These are phyloP conservation scores for Pseudococcus viburni DNA, from an alignment of 2,888 invertebrate species.

Conservation along the genomic window DNA sequence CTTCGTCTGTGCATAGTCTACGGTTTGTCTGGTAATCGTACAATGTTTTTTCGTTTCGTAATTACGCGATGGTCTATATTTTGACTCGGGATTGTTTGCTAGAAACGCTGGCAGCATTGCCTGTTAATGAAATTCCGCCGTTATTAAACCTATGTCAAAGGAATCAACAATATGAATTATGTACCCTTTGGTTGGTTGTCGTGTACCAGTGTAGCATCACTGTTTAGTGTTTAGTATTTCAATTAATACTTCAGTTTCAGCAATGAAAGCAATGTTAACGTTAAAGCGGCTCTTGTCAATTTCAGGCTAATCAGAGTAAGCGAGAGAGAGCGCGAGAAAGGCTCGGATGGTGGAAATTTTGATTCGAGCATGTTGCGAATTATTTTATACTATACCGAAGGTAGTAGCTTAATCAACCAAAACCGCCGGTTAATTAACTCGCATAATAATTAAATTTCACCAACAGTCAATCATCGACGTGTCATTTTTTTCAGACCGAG, in stretches of 20 bases:
- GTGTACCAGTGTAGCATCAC: constrained; percentile 48
- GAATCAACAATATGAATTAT: constrained; percentile 45
- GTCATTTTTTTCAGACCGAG: background rate
- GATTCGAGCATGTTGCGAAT: constrained; percentile 45
- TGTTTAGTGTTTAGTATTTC: constrained; percentile 63
- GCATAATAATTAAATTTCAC: constrained; percentile 18
- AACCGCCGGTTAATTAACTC: constrained; percentile 45
- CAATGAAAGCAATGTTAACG: constrained; percentile 58
- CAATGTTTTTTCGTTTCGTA: background rate
- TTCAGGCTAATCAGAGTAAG: constrained; percentile 55
- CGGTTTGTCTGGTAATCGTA: background rate
- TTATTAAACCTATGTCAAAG: constrained; percentile 53
- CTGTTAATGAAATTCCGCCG: constrained; percentile 50
- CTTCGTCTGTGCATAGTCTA: background rate
- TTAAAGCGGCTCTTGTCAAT: constrained; percentile 55
- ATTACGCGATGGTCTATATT: background rate
- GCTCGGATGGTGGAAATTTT: background rate
- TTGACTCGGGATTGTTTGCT: constrained; percentile 7
- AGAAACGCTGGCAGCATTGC: constrained; percentile 25
- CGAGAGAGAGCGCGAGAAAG: background rate
- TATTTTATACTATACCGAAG: background rate
- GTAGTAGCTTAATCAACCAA: constrained; percentile 23
- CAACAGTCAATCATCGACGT: constrained; percentile 10
- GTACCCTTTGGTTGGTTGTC: constrained; percentile 5
- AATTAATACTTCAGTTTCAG: constrained; percentile 64